phyloP scores from a whole-genome alignment of 1,140 invertebrate genomes.

The Dinothrombium tinctorium region DNA sequence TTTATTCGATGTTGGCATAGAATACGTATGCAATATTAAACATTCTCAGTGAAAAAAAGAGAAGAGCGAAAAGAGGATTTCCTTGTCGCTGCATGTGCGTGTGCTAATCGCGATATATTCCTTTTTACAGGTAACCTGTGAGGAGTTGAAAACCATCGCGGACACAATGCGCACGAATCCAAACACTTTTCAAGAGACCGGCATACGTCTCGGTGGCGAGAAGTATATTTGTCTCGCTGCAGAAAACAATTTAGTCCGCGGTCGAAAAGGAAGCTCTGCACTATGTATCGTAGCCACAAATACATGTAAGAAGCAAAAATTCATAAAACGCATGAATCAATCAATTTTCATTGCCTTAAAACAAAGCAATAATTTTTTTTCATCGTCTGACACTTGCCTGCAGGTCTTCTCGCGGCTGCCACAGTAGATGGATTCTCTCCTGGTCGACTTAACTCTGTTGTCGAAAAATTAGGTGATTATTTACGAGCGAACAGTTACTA shows the following conservation, averaged over 20 bases:
- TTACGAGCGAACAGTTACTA: constrained; percentile 17
- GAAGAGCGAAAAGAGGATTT: no score
- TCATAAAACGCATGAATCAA: not conserved
- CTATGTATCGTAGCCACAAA: constrained; percentile 18
- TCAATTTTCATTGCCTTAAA: not conserved
- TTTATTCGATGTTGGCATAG: no score
- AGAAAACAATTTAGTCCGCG: constrained; percentile 17
- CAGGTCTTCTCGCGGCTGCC: constrained; percentile 19
- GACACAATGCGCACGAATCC: constrained; percentile 17
- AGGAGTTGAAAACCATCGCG: constrained; percentile 17
- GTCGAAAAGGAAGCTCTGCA: constrained; percentile 17
- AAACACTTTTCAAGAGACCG: constrained; percentile 15
- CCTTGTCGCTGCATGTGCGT: no score
- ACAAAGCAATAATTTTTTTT: not conserved
- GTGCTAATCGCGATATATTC: not conserved
- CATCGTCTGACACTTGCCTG: not conserved
- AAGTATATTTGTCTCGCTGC: constrained; percentile 18
- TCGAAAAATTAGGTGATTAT: constrained; percentile 19
- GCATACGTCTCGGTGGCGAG: constrained; percentile 18
- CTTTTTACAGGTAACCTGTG: constrained; percentile 12
- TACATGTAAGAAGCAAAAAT: constrained; percentile 15
- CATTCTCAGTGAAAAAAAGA: no score
- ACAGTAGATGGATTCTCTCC: constrained; percentile 18
- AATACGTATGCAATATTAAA: no score
- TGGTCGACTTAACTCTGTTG: constrained; percentile 17